Percentiles rank a stretch among this genome's conserved stretches.
Conservation (phyloP, 2,113 vertebrate species). For the Neotragus moschatus region DNA sequence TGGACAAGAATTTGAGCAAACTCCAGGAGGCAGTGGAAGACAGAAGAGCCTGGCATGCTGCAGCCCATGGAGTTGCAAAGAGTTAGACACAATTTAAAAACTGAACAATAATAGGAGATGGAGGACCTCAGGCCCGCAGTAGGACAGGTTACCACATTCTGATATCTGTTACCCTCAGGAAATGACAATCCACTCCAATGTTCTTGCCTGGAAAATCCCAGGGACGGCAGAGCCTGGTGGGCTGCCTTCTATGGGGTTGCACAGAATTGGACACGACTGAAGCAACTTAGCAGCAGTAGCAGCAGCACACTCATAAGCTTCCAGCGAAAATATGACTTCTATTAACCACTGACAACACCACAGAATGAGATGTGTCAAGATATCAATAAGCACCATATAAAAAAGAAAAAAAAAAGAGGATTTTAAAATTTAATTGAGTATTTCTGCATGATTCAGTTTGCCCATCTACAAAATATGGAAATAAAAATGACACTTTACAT, state of each 20-base stretch:
- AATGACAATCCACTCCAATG: no score
- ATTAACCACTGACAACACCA: neutral
- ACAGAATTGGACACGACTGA: no score
- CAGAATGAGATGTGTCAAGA: neutral
- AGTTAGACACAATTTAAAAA: neutral
- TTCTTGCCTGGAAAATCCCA: no score
- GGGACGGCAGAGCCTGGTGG: rapidly evolving
- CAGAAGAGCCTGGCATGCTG: neutral
- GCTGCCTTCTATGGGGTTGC: no score
- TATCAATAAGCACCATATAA: neutral
- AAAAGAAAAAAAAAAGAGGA: neutral
- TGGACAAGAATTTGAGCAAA: neutral
- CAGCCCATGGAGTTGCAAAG: neutral
- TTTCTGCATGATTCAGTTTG: neutral
- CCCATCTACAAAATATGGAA: neutral
- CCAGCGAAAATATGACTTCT: neutral
- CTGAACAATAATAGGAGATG: neutral
- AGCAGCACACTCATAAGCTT: neutral
- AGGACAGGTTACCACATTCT: neutral
- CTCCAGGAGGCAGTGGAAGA: neutral
- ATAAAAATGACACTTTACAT: neutral
- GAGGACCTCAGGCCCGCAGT: neutral
- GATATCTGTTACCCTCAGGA: neutral
- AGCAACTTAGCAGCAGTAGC: no score
- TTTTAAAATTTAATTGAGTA: neutral